Percentiles rank a stretch among this genome's conserved stretches.
These are phyloP conservation scores for Stichopus chloronotus DNA, from an alignment of 35 echinoderm and acorn worm genomes.

Conservation along the genomic window DNA sequence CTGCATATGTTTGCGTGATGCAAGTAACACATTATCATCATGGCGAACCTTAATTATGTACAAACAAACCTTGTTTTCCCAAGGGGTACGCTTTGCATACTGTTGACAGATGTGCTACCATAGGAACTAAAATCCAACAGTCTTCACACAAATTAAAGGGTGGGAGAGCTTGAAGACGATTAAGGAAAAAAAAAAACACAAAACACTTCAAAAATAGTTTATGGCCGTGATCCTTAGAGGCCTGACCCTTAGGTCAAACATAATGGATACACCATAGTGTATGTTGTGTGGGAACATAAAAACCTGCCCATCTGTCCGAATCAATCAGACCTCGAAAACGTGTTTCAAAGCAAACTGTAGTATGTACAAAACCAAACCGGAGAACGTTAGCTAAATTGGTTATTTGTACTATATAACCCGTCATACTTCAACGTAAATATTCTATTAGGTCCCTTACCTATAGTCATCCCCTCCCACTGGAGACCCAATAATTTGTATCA, in stretches of 20 bases:
- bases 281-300: background rate
- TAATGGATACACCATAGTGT: background rate
- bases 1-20: background rate
- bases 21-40: background rate
- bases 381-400: too few relatives aligned
- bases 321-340: background rate
- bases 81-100: background rate
- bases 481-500: too few relatives aligned
- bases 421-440: too few relatives aligned
- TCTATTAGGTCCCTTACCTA: too few relatives aligned
- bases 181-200: background rate
- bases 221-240: background rate
- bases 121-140: background rate
- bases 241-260: background rate
- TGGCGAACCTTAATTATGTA: slow-evolving; percentile 4
- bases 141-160: background rate
- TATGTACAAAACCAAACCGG: too few relatives aligned
- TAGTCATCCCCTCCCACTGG: too few relatives aligned
- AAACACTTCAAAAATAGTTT: background rate
- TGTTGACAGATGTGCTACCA: slow-evolving; percentile 27
- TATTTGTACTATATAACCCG: too few relatives aligned
- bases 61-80: background rate
- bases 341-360: background rate
- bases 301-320: background rate
- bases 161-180: background rate